Evolutionary conservation across 2,797 vertebrate species (phyloP).

Genomic region (Chaetodon trifasciatus): DNA sequence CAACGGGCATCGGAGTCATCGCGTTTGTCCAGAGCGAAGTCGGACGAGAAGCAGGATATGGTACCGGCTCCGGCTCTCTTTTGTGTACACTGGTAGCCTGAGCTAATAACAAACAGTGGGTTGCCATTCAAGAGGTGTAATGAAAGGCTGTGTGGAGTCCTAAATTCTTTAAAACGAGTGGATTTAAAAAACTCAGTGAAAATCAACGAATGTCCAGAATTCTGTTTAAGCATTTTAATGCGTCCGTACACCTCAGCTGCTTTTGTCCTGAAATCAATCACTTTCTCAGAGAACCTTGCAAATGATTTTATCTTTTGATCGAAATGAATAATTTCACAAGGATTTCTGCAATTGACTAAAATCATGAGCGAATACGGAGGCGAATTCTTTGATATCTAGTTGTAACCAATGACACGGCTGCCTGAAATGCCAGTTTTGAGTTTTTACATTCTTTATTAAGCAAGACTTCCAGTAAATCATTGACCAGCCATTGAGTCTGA

Average conservation of each 20-base stretch:
- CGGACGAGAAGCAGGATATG: slow-evolving; percentile 91
- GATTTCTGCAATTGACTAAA: slow-evolving; percentile 40
- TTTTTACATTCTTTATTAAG: slow-evolving; percentile 1
- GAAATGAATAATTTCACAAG: slow-evolving; percentile 46
- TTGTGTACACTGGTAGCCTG: neutral
- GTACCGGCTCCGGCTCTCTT: slow-evolving; percentile 69
- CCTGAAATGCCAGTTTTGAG: neutral
- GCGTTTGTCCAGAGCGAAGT: slow-evolving; percentile 92
- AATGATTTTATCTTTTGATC: slow-evolving; percentile 33
- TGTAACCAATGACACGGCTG: neutral
- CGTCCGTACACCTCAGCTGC: neutral
- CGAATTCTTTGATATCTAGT: slow-evolving; percentile 10
- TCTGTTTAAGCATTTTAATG: slow-evolving; percentile 1
- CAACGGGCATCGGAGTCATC: slow-evolving; percentile 91
- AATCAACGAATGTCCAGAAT: slow-evolving; percentile 1
- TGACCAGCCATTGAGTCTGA: slow-evolving; percentile 24
- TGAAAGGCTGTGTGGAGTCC: neutral
- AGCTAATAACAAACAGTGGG: neutral
- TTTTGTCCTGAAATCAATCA: slow-evolving; percentile 23
- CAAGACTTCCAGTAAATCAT: slow-evolving; percentile 28
- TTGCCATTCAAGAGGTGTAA: neutral
- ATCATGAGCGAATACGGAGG: slow-evolving; percentile 5
- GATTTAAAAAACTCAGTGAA: slow-evolving; percentile 18
- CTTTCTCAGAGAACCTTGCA: slow-evolving; percentile 20
- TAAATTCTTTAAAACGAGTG: slow-evolving; percentile 10